A percentile compares a stretch with the other conserved stretches of the same genome.
Evolutionary conservation across 2,797 vertebrate genomes (phyloP).

Genomic region (Acomys russatus): DNA sequence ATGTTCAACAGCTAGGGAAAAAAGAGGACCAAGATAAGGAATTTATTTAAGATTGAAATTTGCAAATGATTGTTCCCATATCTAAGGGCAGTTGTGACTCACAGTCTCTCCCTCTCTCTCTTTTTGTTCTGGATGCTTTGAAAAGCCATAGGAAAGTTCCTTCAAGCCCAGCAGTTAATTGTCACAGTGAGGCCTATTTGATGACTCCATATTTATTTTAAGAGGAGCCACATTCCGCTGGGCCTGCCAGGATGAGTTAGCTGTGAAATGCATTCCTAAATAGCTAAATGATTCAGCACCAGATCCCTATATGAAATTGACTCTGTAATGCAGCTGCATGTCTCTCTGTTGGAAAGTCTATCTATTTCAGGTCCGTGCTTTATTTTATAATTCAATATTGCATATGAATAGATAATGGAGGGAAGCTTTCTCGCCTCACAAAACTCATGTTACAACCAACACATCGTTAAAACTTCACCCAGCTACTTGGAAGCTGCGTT

Average conservation of each 20-base stretch:
- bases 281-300: constrained; percentile 81
- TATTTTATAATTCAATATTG: constrained; percentile 84
- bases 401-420: constrained; percentile 81
- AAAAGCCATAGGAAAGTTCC: constrained; percentile 77
- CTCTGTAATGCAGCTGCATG: constrained; percentile 73
- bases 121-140: constrained; percentile 77
- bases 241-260: constrained; percentile 84
- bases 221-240: constrained; percentile 76
- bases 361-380: constrained; percentile 76
- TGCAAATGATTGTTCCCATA: constrained; percentile 57
- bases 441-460: constrained; percentile 68
- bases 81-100: constrained; percentile 64
- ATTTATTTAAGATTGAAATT: constrained; percentile 74
- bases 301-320: constrained; percentile 80
- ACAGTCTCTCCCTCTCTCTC: constrained; percentile 23
- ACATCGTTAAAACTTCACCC: constrained; percentile 58
- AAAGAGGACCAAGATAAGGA: background rate
- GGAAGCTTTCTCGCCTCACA: constrained; percentile 75
- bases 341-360: constrained; percentile 79
- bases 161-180: constrained; percentile 82
- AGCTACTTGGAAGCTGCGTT: constrained; percentile 64
- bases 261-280: constrained; percentile 79
- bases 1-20: constrained; percentile 33
- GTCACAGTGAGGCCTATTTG: constrained; percentile 79
- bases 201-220: constrained; percentile 85